Base-by-base conservation (phyloP, 23 tunicate genomes). In the Diplosoma virens region DNA sequence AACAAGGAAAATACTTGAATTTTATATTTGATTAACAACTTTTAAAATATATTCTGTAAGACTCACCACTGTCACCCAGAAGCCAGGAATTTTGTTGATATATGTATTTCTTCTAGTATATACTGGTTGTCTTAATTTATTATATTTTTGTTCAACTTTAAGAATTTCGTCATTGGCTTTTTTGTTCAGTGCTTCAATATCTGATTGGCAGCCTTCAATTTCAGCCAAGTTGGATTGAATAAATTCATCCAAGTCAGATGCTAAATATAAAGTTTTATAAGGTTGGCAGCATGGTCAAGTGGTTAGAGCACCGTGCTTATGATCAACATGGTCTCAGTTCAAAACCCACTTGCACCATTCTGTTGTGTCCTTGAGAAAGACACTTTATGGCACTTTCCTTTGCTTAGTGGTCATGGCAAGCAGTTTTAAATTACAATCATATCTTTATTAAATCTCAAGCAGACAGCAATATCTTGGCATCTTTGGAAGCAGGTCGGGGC, bases 81-180 rank as follows among this genome's bases (percentile, higher is more conserved):
- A 89, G 64, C 73, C 48, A 27, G 88, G 84, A 32, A 89, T 79
- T 47, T 78, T 82, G 25, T 82, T 71, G 31, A 89, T 89, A 63
- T 72, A 83, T 25, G 68, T 71, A 27, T 71, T 83, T 72, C 96
- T 89, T 20, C 96, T 59, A 25, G 66, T 73, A 26, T 83, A 89
- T 28, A 82, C 85, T 30, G 96, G 96, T 46, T 72, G 84, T 58
- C 96, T 59, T 1, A 89, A 61, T 78, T 83, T 89, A 77, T 82
- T 89, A 53, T 89, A 89, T 78, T 89, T 89, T 33, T 79, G 83
- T 54, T 89, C 96, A 0, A 89, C 96, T 59, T 67, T 74, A 25
- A 89, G 67, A 25, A 89, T 89, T 59, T 89, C 96, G 27, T 89
- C 96, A 58, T 89, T 89, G 1, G 96, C 96, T 72, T 83, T 72